phyloP scores from a whole-genome alignment of 2,797 vertebrate species.

The Uromys caudimaculatus region DNA sequence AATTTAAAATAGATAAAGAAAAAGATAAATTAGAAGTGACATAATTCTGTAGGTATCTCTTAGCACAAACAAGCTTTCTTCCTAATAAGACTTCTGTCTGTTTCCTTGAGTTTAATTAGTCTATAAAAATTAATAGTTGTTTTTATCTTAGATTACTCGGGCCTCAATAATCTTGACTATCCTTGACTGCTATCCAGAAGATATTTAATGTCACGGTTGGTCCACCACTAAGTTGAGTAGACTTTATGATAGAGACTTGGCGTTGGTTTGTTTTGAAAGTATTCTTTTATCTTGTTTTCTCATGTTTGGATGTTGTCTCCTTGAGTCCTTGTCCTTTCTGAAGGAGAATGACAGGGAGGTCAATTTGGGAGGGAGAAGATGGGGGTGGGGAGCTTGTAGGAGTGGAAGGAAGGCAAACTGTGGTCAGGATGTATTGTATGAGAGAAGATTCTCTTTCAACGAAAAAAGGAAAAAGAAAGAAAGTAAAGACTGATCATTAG shows the following conservation, averaged over 20 bases:
- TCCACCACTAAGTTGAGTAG: neutral
- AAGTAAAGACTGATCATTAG: neutral
- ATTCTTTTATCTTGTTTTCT: neutral
- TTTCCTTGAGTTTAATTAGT: conserved; percentile 65
- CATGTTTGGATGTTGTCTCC: neutral
- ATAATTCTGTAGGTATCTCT: conserved; percentile 48
- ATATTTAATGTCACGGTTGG: neutral
- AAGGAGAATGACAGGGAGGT: neutral
- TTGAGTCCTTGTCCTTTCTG: neutral
- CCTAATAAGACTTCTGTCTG: conserved; percentile 46
- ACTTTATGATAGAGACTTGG: neutral
- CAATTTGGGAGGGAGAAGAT: neutral
- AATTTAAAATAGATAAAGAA: neutral
- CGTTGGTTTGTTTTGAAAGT: neutral
- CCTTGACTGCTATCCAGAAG: conserved; percentile 9
- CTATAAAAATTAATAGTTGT: conserved; percentile 43
- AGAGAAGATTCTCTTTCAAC: neutral
- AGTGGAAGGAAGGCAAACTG: neutral
- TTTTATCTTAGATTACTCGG: neutral
- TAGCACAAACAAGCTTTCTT: conserved; percentile 55
- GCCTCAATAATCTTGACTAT: neutral
- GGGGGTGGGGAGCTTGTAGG: neutral
- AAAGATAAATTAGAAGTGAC: conserved; percentile 42
- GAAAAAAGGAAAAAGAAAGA: neutral
- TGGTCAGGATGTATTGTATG: neutral